These are phyloP conservation scores for Hyla sarda DNA, from an alignment of 2,113 vertebrate genomes.

Conservation along the genomic window DNA sequence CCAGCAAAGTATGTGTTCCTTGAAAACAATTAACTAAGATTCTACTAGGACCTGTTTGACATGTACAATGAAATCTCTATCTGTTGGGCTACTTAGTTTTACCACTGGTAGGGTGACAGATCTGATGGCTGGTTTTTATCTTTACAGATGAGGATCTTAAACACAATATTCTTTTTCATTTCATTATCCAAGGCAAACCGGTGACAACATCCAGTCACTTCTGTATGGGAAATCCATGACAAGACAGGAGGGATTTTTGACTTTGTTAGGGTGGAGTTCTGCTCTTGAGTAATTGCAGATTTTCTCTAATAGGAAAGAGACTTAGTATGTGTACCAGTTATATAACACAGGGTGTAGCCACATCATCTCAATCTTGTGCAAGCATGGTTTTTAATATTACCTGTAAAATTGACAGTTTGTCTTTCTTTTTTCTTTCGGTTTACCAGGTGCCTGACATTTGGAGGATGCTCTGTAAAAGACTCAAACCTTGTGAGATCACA, in stretches of 20 bases:
- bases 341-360: background rate
- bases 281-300: background rate
- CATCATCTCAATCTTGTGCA: background rate
- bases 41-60: too few species aligned
- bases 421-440: background rate
- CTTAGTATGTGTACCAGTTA: background rate
- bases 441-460: constrained; percentile 33
- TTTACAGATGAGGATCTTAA: too few species aligned
- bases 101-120: too few species aligned
- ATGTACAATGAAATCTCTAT: too few species aligned
- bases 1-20: too few species aligned
- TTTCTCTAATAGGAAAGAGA: background rate
- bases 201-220: too few species aligned
- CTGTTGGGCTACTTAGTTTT: too few species aligned
- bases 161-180: too few species aligned
- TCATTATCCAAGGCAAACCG: too few species aligned
- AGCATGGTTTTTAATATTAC: background rate
- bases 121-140: too few species aligned
- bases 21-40: too few species aligned
- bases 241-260: background rate
- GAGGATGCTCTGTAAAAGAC: constrained; percentile 12
- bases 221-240: too few species aligned
- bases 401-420: background rate
- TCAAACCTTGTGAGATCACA: background rate
- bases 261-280: background rate